These are phyloP conservation scores for Corydoras sp. DNA, from an alignment of 2,113 vertebrate genomes.

Conservation along the genomic window DNA sequence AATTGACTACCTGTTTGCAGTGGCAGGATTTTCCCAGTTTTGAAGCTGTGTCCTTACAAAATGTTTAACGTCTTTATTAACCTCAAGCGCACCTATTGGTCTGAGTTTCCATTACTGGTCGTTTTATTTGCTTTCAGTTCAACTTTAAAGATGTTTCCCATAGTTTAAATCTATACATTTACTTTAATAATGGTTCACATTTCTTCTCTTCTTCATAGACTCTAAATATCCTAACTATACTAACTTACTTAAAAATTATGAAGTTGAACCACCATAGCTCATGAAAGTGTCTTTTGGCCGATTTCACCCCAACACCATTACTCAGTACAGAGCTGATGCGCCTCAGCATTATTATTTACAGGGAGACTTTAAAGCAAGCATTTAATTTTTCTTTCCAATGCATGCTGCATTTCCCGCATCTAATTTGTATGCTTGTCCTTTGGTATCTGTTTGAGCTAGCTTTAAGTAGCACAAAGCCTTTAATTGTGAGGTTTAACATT, in stretches of 20 bases:
- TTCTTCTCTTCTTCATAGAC: constrained; percentile 1
- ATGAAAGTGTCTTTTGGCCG: constrained; percentile 53
- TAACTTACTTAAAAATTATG: too few species aligned
- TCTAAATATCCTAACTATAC: too few species aligned
- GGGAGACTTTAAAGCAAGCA: constrained; percentile 50
- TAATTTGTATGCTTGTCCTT: constrained; percentile 80
- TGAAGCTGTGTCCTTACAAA: constrained; percentile 90
- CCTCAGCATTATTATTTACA: constrained; percentile 57
- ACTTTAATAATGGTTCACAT: too few species aligned
- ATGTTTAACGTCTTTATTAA: constrained; percentile 67
- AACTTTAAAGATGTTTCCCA: not conserved
- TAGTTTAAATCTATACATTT: not conserved
- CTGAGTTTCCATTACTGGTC: constrained; percentile 10
- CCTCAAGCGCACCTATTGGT: constrained; percentile 81
- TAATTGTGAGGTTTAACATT: constrained; percentile 96
- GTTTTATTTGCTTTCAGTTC: constrained; percentile 2
- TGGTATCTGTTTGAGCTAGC: constrained; percentile 77
- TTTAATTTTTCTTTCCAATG: constrained; percentile 36
- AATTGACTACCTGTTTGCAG: constrained; percentile 88
- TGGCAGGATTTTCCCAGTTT: constrained; percentile 89
- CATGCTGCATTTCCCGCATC: constrained; percentile 45
- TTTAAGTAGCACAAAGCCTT: constrained; percentile 82
- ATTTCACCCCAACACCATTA: constrained; percentile 53
- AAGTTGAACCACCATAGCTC: constrained; percentile 19
- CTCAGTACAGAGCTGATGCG: constrained; percentile 48